Percentiles rank a stretch among this genome's conserved stretches.
phyloP scores from a whole-genome alignment of 2,113 vertebrate species.

The Sigmodon hispidus region DNA sequence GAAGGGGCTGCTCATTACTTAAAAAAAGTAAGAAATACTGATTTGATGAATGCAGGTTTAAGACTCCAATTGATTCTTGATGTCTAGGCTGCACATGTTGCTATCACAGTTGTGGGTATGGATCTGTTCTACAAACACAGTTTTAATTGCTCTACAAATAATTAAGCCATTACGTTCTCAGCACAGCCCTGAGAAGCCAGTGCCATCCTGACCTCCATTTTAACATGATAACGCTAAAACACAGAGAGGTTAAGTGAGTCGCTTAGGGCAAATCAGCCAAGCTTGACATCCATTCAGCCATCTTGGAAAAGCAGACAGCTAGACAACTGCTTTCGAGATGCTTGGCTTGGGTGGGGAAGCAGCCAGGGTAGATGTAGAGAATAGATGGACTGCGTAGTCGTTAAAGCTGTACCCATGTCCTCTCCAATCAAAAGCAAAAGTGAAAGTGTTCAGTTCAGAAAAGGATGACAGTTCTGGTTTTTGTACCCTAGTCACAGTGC shows the following conservation, averaged over 20 bases:
- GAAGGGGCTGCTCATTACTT: background rate
- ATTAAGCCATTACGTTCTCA: background rate
- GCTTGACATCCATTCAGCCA: background rate
- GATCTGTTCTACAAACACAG: background rate
- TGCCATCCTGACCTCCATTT: background rate
- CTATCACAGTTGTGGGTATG: background rate
- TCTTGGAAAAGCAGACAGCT: background rate
- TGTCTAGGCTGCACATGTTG: background rate
- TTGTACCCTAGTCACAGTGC: background rate
- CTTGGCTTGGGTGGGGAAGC: background rate
- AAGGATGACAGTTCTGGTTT: background rate
- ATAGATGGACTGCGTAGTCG: background rate
- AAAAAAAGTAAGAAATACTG: background rate
- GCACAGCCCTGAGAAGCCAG: background rate
- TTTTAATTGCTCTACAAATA: constrained; percentile 7
- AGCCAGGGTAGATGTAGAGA: background rate
- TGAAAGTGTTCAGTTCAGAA: background rate
- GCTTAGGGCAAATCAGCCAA: background rate
- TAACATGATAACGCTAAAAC: background rate
- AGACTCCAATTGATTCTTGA: background rate
- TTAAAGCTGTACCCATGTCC: background rate
- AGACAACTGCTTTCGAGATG: background rate
- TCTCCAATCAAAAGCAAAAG: background rate
- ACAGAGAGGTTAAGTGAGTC: background rate
- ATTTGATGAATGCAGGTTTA: background rate